Evolutionary conservation across 1,140 invertebrate species (phyloP).

Genomic region (Uloborus diversus): DNA sequence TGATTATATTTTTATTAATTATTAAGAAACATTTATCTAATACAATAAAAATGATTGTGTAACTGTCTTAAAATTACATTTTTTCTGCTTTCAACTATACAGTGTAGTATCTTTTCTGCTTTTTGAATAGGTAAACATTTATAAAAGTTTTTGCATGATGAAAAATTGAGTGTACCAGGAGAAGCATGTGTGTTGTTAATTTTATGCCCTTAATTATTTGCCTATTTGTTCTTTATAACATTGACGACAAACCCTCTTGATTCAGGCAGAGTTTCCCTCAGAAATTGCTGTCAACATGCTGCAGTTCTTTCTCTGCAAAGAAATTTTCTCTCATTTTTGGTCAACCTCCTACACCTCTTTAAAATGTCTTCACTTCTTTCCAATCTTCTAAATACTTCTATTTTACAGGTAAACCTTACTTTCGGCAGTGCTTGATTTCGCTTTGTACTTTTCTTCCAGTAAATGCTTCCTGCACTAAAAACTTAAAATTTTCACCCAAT

Average conservation of each 20-base stretch:
- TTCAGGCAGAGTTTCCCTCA: slow-evolving; percentile 45
- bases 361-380: neutral
- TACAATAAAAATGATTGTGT: too few relatives aligned
- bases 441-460: neutral
- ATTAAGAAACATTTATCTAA: too few relatives aligned
- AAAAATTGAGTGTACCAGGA: neutral
- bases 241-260: slow-evolving; percentile 29
- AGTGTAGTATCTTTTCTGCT: too few relatives aligned
- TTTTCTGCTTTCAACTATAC: too few relatives aligned
- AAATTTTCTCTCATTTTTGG: slow-evolving; percentile 42
- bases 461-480: too few relatives aligned
- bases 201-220: too few relatives aligned
- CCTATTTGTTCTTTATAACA: neutral
- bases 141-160: too few relatives aligned
- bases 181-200: too few relatives aligned
- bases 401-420: slow-evolving; percentile 29
- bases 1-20: too few relatives aligned
- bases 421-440: neutral
- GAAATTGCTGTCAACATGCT: slow-evolving; percentile 47
- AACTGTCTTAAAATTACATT: too few relatives aligned
- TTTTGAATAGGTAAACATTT: too few relatives aligned
- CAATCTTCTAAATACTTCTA: neutral
- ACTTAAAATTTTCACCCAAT: too few relatives aligned
- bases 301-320: slow-evolving; percentile 37
- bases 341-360: slow-evolving; percentile 47